Evolutionary conservation across 2,113 vertebrate species (phyloP).

Genomic region (Propithecus coquereli): DNA sequence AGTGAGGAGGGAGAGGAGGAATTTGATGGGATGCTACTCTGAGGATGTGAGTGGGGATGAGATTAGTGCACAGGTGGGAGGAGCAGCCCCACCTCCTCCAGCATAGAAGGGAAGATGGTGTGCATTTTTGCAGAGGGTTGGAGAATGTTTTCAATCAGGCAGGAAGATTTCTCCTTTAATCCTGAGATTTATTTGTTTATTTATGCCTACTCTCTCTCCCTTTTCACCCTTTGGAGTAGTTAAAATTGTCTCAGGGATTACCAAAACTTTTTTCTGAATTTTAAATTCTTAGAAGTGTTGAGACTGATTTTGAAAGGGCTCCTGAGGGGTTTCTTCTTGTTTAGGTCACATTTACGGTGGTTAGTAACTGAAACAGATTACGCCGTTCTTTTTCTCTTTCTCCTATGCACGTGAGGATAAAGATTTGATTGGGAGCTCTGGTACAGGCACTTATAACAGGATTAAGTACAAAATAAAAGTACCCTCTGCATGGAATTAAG

Average conservation of each 20-base stretch:
- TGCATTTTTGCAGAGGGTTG: not conserved
- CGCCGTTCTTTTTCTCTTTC: not conserved
- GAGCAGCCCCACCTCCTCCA: too few species aligned
- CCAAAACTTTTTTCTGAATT: not conserved
- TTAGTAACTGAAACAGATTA: not conserved
- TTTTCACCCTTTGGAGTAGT: not conserved
- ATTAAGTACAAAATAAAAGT: conserved; percentile 38
- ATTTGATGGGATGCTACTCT: not conserved
- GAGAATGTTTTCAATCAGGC: not conserved
- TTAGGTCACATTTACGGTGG: not conserved
- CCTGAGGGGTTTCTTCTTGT: not conserved
- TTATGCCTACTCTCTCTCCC: not conserved
- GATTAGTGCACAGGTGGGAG: not conserved
- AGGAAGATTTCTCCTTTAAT: not conserved
- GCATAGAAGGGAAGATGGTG: not conserved
- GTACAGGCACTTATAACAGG: conserved; percentile 4
- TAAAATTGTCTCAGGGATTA: not conserved
- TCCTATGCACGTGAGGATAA: not conserved
- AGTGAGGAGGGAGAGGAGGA: not conserved
- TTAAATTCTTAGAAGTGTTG: not conserved
- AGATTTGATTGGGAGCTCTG: conserved; percentile 14
- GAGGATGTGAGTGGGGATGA: not conserved
- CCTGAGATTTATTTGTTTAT: not conserved
- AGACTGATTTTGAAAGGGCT: not conserved
- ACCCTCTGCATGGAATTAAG: conserved; percentile 9